Evolutionary conservation across 2,888 invertebrate species (phyloP), one percentile per base, ranked within the genome.

Genomic region (Resseliella maxima): DNA sequence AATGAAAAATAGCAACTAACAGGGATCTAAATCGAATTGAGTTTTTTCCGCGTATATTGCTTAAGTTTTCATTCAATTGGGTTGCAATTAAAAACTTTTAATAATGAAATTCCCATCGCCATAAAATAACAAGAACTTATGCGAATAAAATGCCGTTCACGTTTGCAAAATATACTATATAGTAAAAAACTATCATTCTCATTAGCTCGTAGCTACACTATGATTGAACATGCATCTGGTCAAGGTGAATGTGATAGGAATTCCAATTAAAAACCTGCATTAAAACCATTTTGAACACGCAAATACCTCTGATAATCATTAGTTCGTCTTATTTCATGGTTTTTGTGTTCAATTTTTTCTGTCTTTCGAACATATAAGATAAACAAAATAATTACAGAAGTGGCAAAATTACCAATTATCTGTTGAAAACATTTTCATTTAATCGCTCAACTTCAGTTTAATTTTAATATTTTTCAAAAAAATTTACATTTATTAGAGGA

Each of bases 41-140:
- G 31, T 72, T 24, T 27, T 10, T 31, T 41, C 85, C 27, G 21
- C 85, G 45, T 85, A 41, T 85, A 85, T 85, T 85, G 85, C 85
- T 85, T 41, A 85, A 85, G 45, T 85, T 85, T n/a, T 85, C 45
- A 85, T 85, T 85, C 45, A 85, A 85, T 85, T 85, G 45, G 85
- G 72, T 72, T 72, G 72, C 31, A 72, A 72, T 72, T 72, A 72
- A 72, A 72, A 72, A 72, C 10, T 72, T 72, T 72, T 72, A 72
- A 72, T 72, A 72, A 72, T 72, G 35, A 72, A 72, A 72, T 72
- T 72, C 72, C 72, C 72, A 72, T 72, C 72, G 27, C 31, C n/a
- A 72, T 72, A 72, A 72, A 72, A 72, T 72, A 72, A 35, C 31
- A 72, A 72, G 12, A 12, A 72, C 15, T 31, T 35, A n/a, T 59